Base-by-base conservation (phyloP, 2,113 vertebrate genomes). In the Tyto alba region DNA sequence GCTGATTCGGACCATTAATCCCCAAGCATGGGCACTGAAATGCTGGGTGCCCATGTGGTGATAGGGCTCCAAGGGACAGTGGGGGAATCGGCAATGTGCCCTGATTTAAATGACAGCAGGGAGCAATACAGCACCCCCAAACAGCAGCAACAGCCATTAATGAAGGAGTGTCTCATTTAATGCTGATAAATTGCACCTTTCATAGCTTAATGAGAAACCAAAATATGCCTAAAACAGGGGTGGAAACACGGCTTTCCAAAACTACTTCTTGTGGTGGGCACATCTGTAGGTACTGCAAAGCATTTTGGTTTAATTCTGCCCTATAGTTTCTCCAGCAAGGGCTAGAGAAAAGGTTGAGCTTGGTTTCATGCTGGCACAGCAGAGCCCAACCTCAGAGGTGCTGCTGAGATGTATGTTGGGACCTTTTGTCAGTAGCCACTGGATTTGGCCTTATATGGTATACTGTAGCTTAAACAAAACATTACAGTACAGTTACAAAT, bases 21-120 rank as follows among this genome's bases (percentile, higher is more conserved):
- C 95, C 55, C 63, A 38, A 34, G 50, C 45, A 21, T 0, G 0
- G 75, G 32, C 71, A 55, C 78, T 8, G 36, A 38, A 85, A 77
- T 0, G 0, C 13, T 16, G 90, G 62, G 60, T 11, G 14, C 22
- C 23, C 10, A 4, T 0, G 0, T 5, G 27, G 25, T 74, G 38
- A 16, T 25, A 63, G 30, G 30, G 43, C 26, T 81, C 66, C 0
- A 0, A 86, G 36, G 52, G 64, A 50, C 52, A 75, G 34, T 1
- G 1, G 29, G 38, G 32, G 10, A 34, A 18, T 19, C 52, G 36
- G 83, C 60, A 48, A 29, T 71, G 47, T 57, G 41, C 38, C 32
- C 38, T 38, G 45, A 36, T 72, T 68, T 26, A 60, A 68, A 68
- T 0, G 3, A 15, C 21, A 60, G 26, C 1, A 1, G 26, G 36